Evolutionary conservation across 1,140 invertebrate species (phyloP), one percentile per base, ranked within the genome.

Genomic region (Pseudomyrmex flavicornis): DNA sequence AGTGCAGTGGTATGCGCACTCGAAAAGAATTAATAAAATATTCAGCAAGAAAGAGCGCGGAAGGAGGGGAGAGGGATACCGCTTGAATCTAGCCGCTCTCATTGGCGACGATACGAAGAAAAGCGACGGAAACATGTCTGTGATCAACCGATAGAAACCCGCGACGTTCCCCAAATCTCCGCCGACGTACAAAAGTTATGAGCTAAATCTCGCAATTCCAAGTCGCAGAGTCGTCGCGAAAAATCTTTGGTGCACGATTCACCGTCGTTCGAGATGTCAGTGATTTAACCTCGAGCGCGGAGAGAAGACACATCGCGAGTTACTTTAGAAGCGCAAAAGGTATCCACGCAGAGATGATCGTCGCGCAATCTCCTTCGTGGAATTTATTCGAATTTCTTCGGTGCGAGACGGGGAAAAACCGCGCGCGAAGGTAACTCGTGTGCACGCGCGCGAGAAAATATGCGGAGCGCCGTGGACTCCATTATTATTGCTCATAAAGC

Each of bases 11-110:
- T 59, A 17, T 48, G 52, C 54, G 17, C 54, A 20, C 59, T 35
- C 5, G 44, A 10, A 15, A 80, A 15, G 54, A 50, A 80, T 50
- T 80, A 70, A 80, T 72, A 70, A 72, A 79, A 79, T 79, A 70
- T 79, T 70, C 65, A 79, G 35, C 52, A 58, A 79, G 56, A 35
- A 35, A 35, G 35, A 35, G 35, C 35, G 54, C 56, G 46, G 12
- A n/a, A 20, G 35, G 5, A 5, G 7, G 35, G 5, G 35, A 35
- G 35, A 35, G 4, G 5, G 35, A 35, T 7, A 59, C 48, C 2
- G 44, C 46, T 70, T 79, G 66, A 72, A 70, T 35, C 44, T 61
- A 61, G 56, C 66, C 44, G 66, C 22, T 61, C 22, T 61, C 44
- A 61, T 72, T 26, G 44, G 15, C 20, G 3, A 26, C 46, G 44